Base-by-base conservation (phyloP, 1,140 invertebrate genomes). In the Euura saliciscinereae region DNA sequence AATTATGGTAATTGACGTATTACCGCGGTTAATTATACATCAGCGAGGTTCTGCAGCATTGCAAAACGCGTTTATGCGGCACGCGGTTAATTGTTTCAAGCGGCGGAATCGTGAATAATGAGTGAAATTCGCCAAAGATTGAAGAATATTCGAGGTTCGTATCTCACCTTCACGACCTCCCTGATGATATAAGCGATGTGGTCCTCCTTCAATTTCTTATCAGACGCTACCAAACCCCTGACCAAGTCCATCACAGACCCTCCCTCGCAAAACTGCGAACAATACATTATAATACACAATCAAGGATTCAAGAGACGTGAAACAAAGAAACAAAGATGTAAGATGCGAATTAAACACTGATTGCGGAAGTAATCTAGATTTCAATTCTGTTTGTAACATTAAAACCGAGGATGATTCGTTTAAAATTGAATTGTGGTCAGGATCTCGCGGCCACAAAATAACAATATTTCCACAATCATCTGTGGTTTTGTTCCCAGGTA, bases 151-250 rank as follows among this genome's bases (percentile, higher is more conserved):
- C 1, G 51, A n/a, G 51, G 3, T n/a, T 6, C 51, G 51, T 4
- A 28, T 76, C 84, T 88, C 89, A 94, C 93, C 89, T 94, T 94
- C 74, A 96, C 93, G 76, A 92, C 91, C 90, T 97, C 95, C 80
- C 92, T 93, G 68, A 97, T 88, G 77, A 97, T 94, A 84, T 93
- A 96, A 68, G 93, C 94, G 74, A 97, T 96, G 79, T 97, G 93
- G 80, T 94, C 92, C 84, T 97, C 96, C 46, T 90, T 90, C 90
- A 97, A 91, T 85, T 92, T 91, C 82, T 92, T 92, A 80, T 93
- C 91, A 71, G 89, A 85, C 43, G 89, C 88, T 10, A 92, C 81
- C 66, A 97, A 84, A 73, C 90, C 91, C 76, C 91, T 91, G 10
- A 94, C 92, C 78, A 97, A 88, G 81, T 96, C 93, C 70, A 93